Base-by-base conservation (phyloP, 2,888 invertebrate species). In the Notodonta ziczac region DNA sequence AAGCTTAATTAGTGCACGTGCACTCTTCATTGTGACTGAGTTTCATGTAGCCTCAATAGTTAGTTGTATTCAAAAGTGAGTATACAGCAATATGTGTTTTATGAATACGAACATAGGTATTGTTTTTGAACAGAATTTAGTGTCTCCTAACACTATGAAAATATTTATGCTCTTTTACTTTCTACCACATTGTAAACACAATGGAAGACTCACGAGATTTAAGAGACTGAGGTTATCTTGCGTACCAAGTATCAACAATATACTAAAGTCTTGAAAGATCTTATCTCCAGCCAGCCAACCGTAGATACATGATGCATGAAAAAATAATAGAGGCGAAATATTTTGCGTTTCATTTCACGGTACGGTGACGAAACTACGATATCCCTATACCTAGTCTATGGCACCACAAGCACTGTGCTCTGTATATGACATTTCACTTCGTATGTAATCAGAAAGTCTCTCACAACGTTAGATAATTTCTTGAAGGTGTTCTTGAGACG, bases 1-100 rank as follows among this genome's bases (percentile, higher is more conserved):
- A 56, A 44, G 39, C 67, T 70, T 74, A 73, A 72, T 73, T 76
- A 70, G 62, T 67, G 62, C 62, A 65, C 67, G 59, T 57, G 39
- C 54, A 57, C 61, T 72, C 64, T 67, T 56, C 64, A 53, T 61
- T 50, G 50, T 50, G 16, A 16, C 5, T n/a, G 46, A 5, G 44
- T 12, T 44, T 12, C 12, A 44, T 44, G 12, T 12, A 12, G 10
- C 44, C 9, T 40, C 40, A 9, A 40, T 40, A 7, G 40, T 40
- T 8, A 0, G n/a, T 5, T 46, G 13, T 2, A 46, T 46, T 46
- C n/a, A 46, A n/a, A 46, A 46, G 46, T 5, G 46, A 46, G 10
- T 46, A 46, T 13, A 5, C n/a, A n/a, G 10, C 46, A 46, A n/a
- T 46, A 6, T 46, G 12, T 42, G 42, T 12, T 42, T 42, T 42